A percentile compares a stretch with the other conserved stretches of the same genome.
Conservation (phyloP, 2,797 vertebrate species). For the Molothrus ater region DNA sequence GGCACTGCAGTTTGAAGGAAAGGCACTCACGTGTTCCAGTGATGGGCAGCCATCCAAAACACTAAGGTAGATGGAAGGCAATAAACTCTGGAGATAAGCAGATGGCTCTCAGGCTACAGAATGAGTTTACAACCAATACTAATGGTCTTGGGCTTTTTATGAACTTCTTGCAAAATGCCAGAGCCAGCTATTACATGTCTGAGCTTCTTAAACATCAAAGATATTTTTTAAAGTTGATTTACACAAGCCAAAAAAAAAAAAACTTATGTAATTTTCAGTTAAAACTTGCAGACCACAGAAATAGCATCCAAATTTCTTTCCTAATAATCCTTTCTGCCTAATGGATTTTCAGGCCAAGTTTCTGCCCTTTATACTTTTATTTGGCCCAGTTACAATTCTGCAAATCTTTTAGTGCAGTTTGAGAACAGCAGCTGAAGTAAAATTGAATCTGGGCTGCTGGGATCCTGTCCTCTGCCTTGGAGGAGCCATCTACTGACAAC, state of each 20-base stretch:
- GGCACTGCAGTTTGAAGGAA: not conserved
- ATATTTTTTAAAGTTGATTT: conserved; percentile 5
- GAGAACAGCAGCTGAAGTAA: not conserved
- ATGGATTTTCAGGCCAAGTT: not conserved
- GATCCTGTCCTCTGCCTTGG: not conserved
- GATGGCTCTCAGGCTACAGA: not conserved
- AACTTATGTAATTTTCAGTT: conserved; percentile 15
- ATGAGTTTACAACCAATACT: not conserved
- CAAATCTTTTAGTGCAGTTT: not conserved
- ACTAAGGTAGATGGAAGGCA: conserved; percentile 16
- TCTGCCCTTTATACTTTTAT: not conserved
- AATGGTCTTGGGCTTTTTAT: conserved; percentile 1
- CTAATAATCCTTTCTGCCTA: not conserved
- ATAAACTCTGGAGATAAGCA: conserved; percentile 27
- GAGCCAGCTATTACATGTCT: not conserved
- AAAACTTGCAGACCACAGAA: conserved; percentile 21
- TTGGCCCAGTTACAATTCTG: not conserved
- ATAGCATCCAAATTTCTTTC: not conserved
- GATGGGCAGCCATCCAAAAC: conserved; percentile 1
- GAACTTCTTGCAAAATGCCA: not conserved
- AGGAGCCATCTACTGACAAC: not conserved
- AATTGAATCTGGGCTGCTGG: not conserved
- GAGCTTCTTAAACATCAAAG: conserved; percentile 36
- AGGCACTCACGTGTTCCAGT: not conserved
- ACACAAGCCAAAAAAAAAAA: not conserved